A percentile compares a stretch with the other conserved stretches of the same genome.
Conservation (phyloP, 2,797 vertebrate species). For the Saxicola maurus region DNA sequence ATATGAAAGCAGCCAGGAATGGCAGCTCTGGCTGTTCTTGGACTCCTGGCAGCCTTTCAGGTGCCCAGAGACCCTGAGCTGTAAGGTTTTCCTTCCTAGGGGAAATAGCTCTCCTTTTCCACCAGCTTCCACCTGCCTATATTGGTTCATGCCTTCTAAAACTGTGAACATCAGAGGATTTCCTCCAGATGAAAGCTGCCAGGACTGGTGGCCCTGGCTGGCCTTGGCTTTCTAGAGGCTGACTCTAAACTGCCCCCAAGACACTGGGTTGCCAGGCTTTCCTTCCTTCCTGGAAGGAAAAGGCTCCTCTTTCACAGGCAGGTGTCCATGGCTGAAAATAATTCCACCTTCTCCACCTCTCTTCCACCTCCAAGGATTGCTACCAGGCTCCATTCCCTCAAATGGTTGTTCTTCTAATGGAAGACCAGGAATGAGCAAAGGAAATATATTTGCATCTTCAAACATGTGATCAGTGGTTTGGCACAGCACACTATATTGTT, state of each 20-base stretch:
- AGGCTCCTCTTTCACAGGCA: neutral
- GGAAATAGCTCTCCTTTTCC: neutral
- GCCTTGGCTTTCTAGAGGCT: neutral
- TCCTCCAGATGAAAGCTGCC: neutral
- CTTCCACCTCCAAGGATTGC: neutral
- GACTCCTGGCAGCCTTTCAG: neutral
- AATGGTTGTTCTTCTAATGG: neutral
- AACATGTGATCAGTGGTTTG: neutral
- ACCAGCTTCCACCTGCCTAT: neutral
- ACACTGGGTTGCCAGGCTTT: neutral
- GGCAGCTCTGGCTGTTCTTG: neutral
- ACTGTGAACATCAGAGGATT: neutral
- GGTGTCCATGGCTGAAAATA: neutral
- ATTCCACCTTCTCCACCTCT: neutral
- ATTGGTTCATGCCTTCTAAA: neutral
- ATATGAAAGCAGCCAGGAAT: neutral
- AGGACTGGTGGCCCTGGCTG: neutral
- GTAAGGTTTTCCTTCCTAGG: neutral
- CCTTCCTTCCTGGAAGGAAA: neutral
- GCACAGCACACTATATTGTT: neutral
- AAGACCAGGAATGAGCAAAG: neutral
- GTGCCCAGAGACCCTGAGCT: neutral
- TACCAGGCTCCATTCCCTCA: neutral
- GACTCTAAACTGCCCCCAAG: accelerated
- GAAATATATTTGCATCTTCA: neutral